Evolutionary conservation across 2,113 vertebrate genomes (phyloP), one percentile per base, ranked within the genome.

Genomic region (Triplophysa rosa): DNA sequence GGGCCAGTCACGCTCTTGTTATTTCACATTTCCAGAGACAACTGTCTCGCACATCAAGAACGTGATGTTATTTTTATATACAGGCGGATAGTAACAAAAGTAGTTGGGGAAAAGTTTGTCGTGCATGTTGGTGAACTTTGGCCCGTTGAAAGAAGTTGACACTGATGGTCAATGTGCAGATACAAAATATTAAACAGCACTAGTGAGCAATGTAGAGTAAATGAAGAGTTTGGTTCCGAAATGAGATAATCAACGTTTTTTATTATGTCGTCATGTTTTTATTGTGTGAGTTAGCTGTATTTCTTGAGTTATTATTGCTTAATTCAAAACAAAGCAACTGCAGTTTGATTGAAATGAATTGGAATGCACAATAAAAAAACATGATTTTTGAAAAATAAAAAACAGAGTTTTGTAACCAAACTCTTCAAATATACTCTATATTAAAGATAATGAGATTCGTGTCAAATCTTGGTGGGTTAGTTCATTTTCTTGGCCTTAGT

Each of bases 1-100:
- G 72, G 72, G 21, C 37, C 45, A 10, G 72, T 63, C 72, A 74
- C 37, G 17, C 58, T 63, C 37, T 13, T 45, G 56, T 62, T 49
- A 47, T 63, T 74, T 45, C 16, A 61, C 16, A n/a, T 74, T 74
- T 11, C 45, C 23, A 63, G 8, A 52, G 37, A 58, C 68, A 58
- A 74, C 73, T 68, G 29, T 80, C 79, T 33, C 33, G 5, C 54
- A 58, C n/a, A 7, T 58, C 54, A 21, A 1, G n/a, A 58, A 58
- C 21, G 54, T 21, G 19, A 21, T 58, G 21, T 59, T 40, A 9
- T 21, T 58, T 59, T 17, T 61, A 21, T 19, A 58, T 19, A 59
- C 17, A 40, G 29, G 14, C 3, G n/a, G 58, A 72, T 23, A 72
- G 10, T 21, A 21, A 58, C 8, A 21, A 14, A 52, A 70, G 68